Conservation (phyloP, 2,888 invertebrate species). For the Phasia obesa region DNA sequence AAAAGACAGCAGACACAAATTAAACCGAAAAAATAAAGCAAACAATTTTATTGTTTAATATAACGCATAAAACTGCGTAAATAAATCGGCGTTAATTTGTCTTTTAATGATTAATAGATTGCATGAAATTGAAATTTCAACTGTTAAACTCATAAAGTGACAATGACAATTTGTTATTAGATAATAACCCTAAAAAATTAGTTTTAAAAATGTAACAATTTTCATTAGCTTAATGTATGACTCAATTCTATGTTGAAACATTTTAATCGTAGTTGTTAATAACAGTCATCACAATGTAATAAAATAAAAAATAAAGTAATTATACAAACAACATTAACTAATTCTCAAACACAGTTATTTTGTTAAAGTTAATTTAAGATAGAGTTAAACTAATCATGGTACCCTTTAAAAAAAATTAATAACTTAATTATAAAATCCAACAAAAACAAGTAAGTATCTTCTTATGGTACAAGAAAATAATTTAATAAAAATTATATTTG, state of each 20-base stretch:
- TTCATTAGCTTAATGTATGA: neutral
- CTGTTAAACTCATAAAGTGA: slow-evolving; percentile 6
- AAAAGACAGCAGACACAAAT: slow-evolving; percentile 25
- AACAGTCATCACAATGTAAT: too few relatives aligned
- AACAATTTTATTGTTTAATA: slow-evolving; percentile 37
- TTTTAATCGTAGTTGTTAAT: neutral
- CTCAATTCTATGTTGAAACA: slow-evolving; percentile 1
- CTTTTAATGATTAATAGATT: slow-evolving; percentile 37
- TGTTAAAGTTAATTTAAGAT: slow-evolving; percentile 57
- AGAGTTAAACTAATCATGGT: neutral
- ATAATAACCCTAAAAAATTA: neutral
- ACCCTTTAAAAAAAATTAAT: slow-evolving; percentile 39
- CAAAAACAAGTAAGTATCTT: neutral
- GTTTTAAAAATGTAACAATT: neutral
- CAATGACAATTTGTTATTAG: slow-evolving; percentile 6
- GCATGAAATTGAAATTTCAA: slow-evolving; percentile 34
- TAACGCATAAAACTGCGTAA: neutral
- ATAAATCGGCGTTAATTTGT: slow-evolving; percentile 30
- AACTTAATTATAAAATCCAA: slow-evolving; percentile 34
- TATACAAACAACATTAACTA: slow-evolving; percentile 12
- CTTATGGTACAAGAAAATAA: slow-evolving; percentile 11
- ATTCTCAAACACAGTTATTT: slow-evolving; percentile 47
- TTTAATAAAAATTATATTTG: slow-evolving; percentile 3
- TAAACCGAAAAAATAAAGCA: neutral
- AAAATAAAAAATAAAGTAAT: too few relatives aligned